A percentile compares a stretch with the other conserved stretches of the same genome.
phyloP scores from a whole-genome alignment of 2,113 vertebrate species.

The Suncus etruscus region DNA sequence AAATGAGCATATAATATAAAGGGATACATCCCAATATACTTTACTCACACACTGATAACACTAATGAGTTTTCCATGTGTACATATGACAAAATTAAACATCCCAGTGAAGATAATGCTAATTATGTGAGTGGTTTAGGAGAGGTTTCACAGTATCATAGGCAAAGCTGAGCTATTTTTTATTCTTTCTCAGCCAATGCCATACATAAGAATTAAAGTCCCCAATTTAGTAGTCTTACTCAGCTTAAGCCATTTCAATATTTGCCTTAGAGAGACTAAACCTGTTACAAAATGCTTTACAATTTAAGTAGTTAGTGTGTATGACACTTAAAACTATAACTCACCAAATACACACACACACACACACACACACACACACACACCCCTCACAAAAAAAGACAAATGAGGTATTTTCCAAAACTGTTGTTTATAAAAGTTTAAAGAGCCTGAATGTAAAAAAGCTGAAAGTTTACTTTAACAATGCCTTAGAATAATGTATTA shows the following conservation, averaged over 20 bases:
- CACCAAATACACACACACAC: constrained; percentile 30
- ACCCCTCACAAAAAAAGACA: no score
- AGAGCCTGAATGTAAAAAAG: constrained; percentile 26
- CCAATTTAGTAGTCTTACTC: constrained; percentile 26
- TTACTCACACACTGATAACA: constrained; percentile 29
- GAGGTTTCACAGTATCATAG: constrained; percentile 39
- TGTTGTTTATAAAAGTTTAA: constrained; percentile 35
- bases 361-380: not conserved
- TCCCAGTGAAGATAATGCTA: constrained; percentile 58
- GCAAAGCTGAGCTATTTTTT: constrained; percentile 60
- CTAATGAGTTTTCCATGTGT: constrained; percentile 44
- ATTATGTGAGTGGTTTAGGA: constrained; percentile 55
- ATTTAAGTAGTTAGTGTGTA: constrained; percentile 27
- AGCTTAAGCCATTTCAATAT: constrained; percentile 26
- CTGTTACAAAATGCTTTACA: constrained; percentile 52
- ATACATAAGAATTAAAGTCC: constrained; percentile 11
- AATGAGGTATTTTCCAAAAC: constrained; percentile 5
- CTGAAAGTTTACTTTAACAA: constrained; percentile 27
- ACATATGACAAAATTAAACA: constrained; percentile 61
- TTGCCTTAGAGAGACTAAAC: constrained; percentile 49
- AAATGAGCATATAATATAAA: not conserved
- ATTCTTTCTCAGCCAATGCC: constrained; percentile 12
- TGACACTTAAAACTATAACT: constrained; percentile 33
- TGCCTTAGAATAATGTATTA: constrained; percentile 10
- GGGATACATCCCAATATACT: not conserved